Evolutionary conservation across 2,113 vertebrate species (phyloP).

Genomic region (Labrus mixtus): DNA sequence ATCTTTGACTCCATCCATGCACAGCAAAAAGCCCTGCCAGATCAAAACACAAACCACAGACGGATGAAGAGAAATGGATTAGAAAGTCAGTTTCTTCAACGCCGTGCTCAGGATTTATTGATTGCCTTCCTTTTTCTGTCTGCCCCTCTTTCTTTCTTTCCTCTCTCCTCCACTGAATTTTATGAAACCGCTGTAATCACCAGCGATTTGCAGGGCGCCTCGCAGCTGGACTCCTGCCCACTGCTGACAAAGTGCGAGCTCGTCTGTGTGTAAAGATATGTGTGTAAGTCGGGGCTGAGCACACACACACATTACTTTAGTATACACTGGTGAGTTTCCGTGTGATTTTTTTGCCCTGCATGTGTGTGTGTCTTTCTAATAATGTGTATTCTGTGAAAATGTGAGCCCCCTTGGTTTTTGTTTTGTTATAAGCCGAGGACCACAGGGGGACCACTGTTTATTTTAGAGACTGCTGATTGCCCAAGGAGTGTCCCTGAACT

Average conservation of each 20-base stretch:
- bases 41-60: slow-evolving; percentile 62
- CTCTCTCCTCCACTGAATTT: slow-evolving; percentile 63
- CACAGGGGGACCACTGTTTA: slow-evolving; percentile 14
- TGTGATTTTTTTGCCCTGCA: not conserved
- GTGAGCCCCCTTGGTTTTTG: not conserved
- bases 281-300: not conserved
- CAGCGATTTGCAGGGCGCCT: slow-evolving; percentile 71
- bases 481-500: slow-evolving; percentile 35
- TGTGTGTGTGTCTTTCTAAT: slow-evolving; percentile 3
- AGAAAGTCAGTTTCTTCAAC: slow-evolving; percentile 50
- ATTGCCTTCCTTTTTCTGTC: slow-evolving; percentile 63
- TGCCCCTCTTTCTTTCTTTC: slow-evolving; percentile 9
- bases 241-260: slow-evolving; percentile 53
- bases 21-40: slow-evolving; percentile 7
- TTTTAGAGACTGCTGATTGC: slow-evolving; percentile 49
- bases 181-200: slow-evolving; percentile 74
- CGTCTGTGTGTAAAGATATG: slow-evolving; percentile 7
- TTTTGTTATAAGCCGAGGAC: not conserved
- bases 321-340: slow-evolving; percentile 10
- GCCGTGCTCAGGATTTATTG: slow-evolving; percentile 71
- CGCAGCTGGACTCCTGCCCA: slow-evolving; percentile 64
- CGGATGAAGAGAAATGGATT: slow-evolving; percentile 59
- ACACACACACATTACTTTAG: not conserved
- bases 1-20: slow-evolving; percentile 46
- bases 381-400: slow-evolving; percentile 27